Evolutionary conservation across 2,888 invertebrate genomes (phyloP), one percentile per base, ranked within the genome.

Genomic region (Priocnemis perturbator): DNA sequence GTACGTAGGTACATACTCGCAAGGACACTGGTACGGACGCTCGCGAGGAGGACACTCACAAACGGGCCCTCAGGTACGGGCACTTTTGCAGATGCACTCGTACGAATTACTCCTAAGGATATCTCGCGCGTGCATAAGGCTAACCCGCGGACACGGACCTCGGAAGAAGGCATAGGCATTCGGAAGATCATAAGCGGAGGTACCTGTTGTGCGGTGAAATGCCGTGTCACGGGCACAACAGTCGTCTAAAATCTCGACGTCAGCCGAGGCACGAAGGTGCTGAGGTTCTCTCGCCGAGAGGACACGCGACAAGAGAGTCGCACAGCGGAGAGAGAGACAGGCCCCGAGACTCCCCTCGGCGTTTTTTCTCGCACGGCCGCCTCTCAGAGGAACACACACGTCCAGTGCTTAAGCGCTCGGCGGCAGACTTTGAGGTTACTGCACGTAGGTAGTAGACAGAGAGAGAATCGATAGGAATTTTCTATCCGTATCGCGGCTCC

Each of bases 391-490:
- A 69, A 66, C n/a, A n/a, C n/a, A n/a, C n/a, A n/a, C 26, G 59
- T 67, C 52, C 52, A 57, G 55, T 72, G 50, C 7, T 37, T 37
- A 11, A 11, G 37, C 37, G 37, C 37, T 57, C 44, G 26, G 44
- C 50, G 30, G 17, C 11, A 47, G 59, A 64, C 21, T 73, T 72
- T 73, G 53, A 72, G 73, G 73, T 78, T 75, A 75, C 64, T 37
- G 56, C 57, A 26, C 21, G 52, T 48, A 44, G 37, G n/a, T n/a
- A n/a, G n/a, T n/a, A n/a, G n/a, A n/a, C n/a, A n/a, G 15, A 37
- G 23, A 55, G 14, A 44, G 56, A 70, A 64, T 73, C 62, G 45
- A 73, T 67, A 59, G 45, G 23, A 61, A 70, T 67, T 64, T 19
- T 37, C 52, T 17, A 57, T 17, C 20, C 52, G 44, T 64, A 45